Base-by-base conservation (phyloP, 2,888 invertebrate genomes). In the Callyntrura sp. region DNA sequence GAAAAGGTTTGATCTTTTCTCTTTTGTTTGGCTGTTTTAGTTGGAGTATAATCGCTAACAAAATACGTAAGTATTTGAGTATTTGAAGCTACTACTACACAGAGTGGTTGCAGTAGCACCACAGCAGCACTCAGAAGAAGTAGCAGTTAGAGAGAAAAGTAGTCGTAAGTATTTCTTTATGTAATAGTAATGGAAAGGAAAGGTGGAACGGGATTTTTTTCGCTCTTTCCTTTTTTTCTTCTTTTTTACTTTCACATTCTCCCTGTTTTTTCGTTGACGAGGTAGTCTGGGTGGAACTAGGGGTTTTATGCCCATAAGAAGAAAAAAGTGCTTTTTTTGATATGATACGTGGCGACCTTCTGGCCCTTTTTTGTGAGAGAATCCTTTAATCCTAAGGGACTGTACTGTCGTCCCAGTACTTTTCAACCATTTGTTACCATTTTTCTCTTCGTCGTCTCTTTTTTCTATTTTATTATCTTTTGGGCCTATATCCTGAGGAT, bases 351-450 rank as follows among this genome's bases (percentile, higher is more conserved):
- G 79, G 86, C 79, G 86, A 86, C 86, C 86, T 78, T 78, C 76
- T 86, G 76, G 62, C 57, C 85, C 62, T 85, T 84, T 57, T 55
- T 62, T 76, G 11, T 57, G 65, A 85, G 57, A 85, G 76, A 85
- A 85, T 85, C 85, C 85, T 60, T 85, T 76, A 85, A 85, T 85
- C 85, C 85, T 76, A 60, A 85, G 85, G 85, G 85, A 85, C 85
- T 85, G 85, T 85, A 85, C 85, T 85, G 85, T 85, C 85, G 60
- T 85, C 62, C 48, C 60, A 60, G 48, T 60, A 76, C 76, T 85
- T 85, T 85, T 43, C 76, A 60, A 45, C 85, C 76, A 85, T 85
- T 85, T 85, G 84, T 84, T 84, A 84, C 70, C 48, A 57, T 70
- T 70, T 70, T 70, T 83, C 60, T 62, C 12, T 35, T 35, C 35